Evolutionary conservation across 2,113 vertebrate genomes (phyloP).

Genomic region (Zootoca vivipara): DNA sequence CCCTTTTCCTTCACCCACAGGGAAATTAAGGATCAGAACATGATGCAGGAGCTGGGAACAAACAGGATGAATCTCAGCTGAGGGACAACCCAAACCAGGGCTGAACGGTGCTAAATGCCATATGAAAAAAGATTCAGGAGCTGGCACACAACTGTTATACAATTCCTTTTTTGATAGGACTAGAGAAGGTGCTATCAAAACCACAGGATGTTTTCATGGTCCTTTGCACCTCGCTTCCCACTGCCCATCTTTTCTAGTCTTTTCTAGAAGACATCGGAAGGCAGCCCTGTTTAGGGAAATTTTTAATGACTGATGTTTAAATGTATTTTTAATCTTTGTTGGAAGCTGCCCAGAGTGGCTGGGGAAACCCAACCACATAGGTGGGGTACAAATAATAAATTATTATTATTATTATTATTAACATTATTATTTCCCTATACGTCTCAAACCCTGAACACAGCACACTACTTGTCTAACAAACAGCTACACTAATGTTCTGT

Average conservation of each 20-base stretch:
- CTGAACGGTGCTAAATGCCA: not conserved
- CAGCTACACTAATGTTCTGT: not conserved
- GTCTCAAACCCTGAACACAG: not conserved
- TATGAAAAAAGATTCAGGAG: not conserved
- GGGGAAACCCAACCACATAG: no score
- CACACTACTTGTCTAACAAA: not conserved
- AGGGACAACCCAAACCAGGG: not conserved
- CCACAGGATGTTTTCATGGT: no score
- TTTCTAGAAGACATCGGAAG: not conserved
- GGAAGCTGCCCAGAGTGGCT: no score
- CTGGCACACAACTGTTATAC: not conserved
- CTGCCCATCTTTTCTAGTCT: not conserved
- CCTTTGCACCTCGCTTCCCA: not conserved
- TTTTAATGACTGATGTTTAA: no score
- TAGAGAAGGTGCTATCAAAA: not conserved
- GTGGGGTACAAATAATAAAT: no score
- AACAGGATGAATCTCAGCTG: not conserved
- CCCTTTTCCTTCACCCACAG: not conserved
- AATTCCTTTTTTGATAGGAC: not conserved
- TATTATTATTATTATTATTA: no score
- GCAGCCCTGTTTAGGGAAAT: no score
- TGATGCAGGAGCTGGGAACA: not conserved
- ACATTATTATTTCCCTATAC: not conserved
- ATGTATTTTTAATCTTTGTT: no score
- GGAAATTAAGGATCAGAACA: not conserved